Evolutionary conservation across 2,797 vertebrate genomes (phyloP), one percentile per base, ranked within the genome.

Genomic region (Cetoscarus ocellatus): DNA sequence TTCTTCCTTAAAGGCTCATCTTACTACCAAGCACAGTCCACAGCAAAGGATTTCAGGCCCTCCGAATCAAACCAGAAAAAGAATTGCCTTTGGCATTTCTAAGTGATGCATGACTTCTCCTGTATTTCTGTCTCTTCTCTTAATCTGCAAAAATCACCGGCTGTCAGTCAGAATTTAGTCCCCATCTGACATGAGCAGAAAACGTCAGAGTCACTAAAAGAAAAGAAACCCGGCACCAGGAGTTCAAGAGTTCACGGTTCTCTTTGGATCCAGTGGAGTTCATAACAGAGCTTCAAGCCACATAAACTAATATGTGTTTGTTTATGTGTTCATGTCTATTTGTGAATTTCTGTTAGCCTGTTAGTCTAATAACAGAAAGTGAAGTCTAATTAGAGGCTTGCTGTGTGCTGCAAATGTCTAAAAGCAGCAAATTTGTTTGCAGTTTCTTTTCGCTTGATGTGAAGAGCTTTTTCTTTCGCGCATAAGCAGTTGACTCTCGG

Each of bases 21-120:
- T 80, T 45, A 60, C 69, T 55, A 18, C 42, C 42, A 44, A 76
- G 59, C 76, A 36, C 49, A 70, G 79, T 73, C 80, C 79, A 59
- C 61, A 62, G 77, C 45, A 58, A 66, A 82, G 66, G 71, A 74
- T 76, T 89, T 76, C 67, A 57, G 14, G 53, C 71, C 70, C 67
- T 70, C 61, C 54, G 58, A 67, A 69, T 76, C 73, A 78, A 69
- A 75, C 60, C 58, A 61, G 73, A 70, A 70, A 40, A 68, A 80
- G 62, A 85, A 82, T 86, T 80, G 84, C 78, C 81, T 75, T 70
- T 86, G 86, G 88, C 85, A 73, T 79, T 86, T 88, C 76, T 69
- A 82, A 87, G 79, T 79, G 82, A 88, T 78, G 81, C 78, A 69
- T 81, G 79, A 83, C 80, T 88, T 89, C 64, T 74, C 79, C 72